Evolutionary conservation across 2,888 invertebrate species (phyloP), one percentile per base, ranked within the genome.

Genomic region (Asteroscopus sphinx): DNA sequence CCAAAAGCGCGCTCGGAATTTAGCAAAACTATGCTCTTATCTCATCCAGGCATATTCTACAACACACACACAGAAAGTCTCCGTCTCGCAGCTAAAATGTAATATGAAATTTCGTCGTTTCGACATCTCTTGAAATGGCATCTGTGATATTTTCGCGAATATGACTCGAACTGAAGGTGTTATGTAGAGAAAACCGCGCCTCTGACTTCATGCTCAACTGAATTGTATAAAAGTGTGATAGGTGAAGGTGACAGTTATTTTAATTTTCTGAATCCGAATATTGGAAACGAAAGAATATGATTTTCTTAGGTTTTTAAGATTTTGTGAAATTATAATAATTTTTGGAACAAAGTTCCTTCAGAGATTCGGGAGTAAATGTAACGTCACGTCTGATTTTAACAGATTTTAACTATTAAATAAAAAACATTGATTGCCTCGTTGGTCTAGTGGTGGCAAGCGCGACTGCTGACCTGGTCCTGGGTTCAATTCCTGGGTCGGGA

Each of bases 101-200:
- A 72, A 73, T 74, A 73, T 75, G 65, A 73, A 72, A 75, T 74
- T 68, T 71, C 45, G 44, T 52, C 61, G 41, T 68, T 73, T 73
- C 65, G 65, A 74, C 73, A 54, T 55, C 52, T 64, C 56, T 42
- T 55, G 40, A 67, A 70, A 68, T 44, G 59, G 53, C 52, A 52
- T 52, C 44, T 65, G 61, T 47, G 54, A 65, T 65, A 71, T 74
- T 68, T 73, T 65, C 53, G 35, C 36, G 35, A 57, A 65, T 57
- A 54, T 66, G 72, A 40, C 65, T 53, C 13, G 11, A 48, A 51
- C 33, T 59, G 71, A 56, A 53, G 32, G 30, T 36, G 21, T 61
- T 33, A 58, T 52, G 57, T 52, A 39, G 15, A 17, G 40, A 44
- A 54, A 54, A 56, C 42, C 41, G 42, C 30, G 28, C 47, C 44